Percentiles rank a stretch among this genome's conserved stretches.
phyloP scores from a whole-genome alignment of 2,888 invertebrate genomes.

The Stomorhina lunata region DNA sequence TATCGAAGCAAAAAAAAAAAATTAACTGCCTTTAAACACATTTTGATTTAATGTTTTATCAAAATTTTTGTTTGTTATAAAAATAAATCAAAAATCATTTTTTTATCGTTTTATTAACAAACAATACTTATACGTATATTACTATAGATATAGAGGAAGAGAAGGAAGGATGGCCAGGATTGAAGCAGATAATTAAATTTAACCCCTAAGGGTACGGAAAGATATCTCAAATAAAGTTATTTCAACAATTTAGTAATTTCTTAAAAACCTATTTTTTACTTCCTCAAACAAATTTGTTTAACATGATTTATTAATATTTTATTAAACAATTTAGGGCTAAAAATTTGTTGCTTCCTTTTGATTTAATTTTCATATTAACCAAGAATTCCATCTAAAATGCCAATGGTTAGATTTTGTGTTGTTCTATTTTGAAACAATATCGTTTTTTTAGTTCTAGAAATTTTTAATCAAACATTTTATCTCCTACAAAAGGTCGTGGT shows the following conservation, averaged over 20 bases:
- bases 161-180: not conserved
- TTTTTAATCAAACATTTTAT: constrained; percentile 3
- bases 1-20: not conserved
- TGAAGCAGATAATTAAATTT: not conserved
- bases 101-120: not conserved
- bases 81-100: constrained; percentile 12
- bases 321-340: too few species aligned
- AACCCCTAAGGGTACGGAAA: not conserved
- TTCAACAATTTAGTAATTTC: too few species aligned
- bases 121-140: too few species aligned
- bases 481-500: too few species aligned
- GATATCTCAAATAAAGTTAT: not conserved
- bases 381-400: too few species aligned
- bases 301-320: too few species aligned
- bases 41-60: not conserved
- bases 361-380: too few species aligned
- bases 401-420: not conserved
- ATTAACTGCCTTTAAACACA: constrained; percentile 17
- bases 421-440: not conserved
- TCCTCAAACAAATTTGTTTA: too few species aligned
- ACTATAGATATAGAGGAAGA: not conserved
- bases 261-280: too few species aligned
- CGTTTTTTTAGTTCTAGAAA: not conserved
- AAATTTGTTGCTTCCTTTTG: too few species aligned
- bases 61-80: not conserved